Base-by-base conservation (phyloP, 2,797 vertebrate species). In the Paguma larvata region DNA sequence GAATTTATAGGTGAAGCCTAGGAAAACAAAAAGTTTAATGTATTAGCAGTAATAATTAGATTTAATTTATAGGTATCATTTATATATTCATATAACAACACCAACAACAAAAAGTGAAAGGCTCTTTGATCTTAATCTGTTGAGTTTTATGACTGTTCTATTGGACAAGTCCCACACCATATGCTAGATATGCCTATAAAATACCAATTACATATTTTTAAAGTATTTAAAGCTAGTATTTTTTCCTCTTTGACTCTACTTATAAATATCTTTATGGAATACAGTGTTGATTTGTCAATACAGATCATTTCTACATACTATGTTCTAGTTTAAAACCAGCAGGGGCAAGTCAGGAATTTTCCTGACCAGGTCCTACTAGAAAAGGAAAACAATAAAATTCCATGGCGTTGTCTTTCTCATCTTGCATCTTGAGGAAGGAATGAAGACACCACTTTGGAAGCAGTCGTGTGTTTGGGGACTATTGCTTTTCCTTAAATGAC, bases 271-370 rank as follows among this genome's bases (percentile, higher is more conserved):
- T 88, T 73, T 78, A 32, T 82, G 62, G 63, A 63, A 18, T 75
- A 75, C 86, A 63, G 4, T 82, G 7, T 93, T 65, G 23, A 38
- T 73, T 77, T 77, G 19, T 87, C 46, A 77, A 2, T 86, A 88
- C 77, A 82, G 77, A 63, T 90, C 18, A 9, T 78, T 30, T 93
- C 27, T 85, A 21, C 46, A 34, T 80, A n/a, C 46, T 77, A 8
- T 53, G 30, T 92, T 97, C 91, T 97, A 83, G n/a, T 91, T 89
- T 95, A 75, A 94, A 88, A 62, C 41, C 5, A 80, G 9, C 34
- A 82, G 38, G 32, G 65, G 0, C 72, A 10, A 87, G 34, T 94
- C 56, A 41, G 16, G n/a, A 56, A 44, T 86, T 91, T 94, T 79
- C 59, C 63, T 67, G 32, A 95, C 34, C 25, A 95, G 15, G 48